phyloP scores from a whole-genome alignment of 2,797 vertebrate genomes.

The Okamejei kenojei region DNA sequence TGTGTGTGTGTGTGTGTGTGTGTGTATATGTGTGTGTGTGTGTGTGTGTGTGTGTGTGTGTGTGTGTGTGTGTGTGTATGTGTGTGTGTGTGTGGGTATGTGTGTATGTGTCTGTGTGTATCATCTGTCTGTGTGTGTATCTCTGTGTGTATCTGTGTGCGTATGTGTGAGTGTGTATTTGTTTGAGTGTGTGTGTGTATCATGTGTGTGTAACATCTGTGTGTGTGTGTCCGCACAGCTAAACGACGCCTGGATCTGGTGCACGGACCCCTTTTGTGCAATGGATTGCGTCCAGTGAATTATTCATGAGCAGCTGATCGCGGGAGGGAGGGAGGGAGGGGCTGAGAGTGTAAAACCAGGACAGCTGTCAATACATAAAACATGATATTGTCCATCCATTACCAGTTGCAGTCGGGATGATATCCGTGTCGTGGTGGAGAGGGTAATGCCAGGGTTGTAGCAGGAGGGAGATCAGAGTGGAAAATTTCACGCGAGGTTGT shows the following conservation, averaged over 20 bases:
- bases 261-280: constrained; percentile 19
- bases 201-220: background rate
- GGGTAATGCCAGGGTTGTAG: background rate
- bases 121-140: too few relatives aligned
- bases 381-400: constrained; percentile 16
- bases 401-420: background rate
- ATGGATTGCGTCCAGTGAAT: constrained; percentile 3
- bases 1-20: background rate
- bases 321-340: constrained; percentile 34
- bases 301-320: constrained; percentile 12
- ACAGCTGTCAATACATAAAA: constrained; percentile 41
- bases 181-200: background rate
- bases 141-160: background rate
- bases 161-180: background rate
- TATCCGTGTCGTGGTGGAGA: background rate
- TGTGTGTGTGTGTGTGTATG: background rate
- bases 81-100: too few relatives aligned
- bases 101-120: too few relatives aligned
- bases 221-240: background rate
- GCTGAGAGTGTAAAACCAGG: constrained; percentile 48
- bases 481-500: background rate
- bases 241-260: background rate
- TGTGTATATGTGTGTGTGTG: background rate
- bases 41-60: background rate
- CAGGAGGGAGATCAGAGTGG: background rate